phyloP scores from a whole-genome alignment of 2,888 invertebrate species.

The Tachina fera region DNA sequence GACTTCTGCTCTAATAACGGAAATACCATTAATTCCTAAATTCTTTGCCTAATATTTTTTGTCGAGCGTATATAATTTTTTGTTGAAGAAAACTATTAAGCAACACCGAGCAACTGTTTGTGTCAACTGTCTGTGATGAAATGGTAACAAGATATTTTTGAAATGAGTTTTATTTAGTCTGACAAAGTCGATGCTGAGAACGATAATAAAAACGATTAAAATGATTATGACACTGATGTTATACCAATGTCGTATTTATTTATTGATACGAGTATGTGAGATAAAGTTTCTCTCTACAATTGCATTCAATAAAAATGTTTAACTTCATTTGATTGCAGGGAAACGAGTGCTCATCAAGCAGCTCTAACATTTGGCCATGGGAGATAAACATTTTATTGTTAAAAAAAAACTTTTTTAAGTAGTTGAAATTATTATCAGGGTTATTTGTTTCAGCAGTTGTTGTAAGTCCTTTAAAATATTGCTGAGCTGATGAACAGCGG shows the following conservation, averaged over 20 bases:
- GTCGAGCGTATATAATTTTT: not conserved
- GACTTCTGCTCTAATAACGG: no score
- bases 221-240: slow-evolving; percentile 33
- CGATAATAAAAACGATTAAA: slow-evolving; percentile 17
- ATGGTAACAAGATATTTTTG: slow-evolving; percentile 57
- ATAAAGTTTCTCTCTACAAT: slow-evolving; percentile 77
- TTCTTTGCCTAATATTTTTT: not conserved
- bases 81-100: not conserved
- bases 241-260: not conserved
- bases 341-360: slow-evolving; percentile 18
- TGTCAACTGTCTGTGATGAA: slow-evolving; percentile 18
- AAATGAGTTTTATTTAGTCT: slow-evolving; percentile 15
- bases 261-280: slow-evolving; percentile 34
- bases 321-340: slow-evolving; percentile 73
- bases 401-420: slow-evolving; percentile 11
- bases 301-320: slow-evolving; percentile 78
- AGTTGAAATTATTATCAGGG: slow-evolving; percentile 45
- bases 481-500: no score
- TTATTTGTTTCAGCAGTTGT: not conserved
- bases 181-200: slow-evolving; percentile 28
- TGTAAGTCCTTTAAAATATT: not conserved
- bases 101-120: slow-evolving; percentile 3
- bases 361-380: slow-evolving; percentile 25
- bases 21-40: no score
- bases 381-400: slow-evolving; percentile 49